These are phyloP conservation scores for Spisula subtruncata DNA, from an alignment of 2,888 invertebrate species.

Conservation along the genomic window DNA sequence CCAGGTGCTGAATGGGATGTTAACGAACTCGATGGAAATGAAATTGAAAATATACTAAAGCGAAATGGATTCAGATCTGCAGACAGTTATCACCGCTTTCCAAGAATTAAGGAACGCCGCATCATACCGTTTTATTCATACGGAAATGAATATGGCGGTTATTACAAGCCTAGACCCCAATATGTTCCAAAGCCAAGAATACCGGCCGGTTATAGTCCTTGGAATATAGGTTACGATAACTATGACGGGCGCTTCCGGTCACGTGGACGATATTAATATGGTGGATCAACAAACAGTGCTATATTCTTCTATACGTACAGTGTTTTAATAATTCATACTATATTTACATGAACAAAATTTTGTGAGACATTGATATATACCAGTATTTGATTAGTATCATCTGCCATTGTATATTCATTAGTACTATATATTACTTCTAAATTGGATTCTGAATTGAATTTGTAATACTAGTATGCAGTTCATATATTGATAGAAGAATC, in stretches of 20 bases:
- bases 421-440: no score
- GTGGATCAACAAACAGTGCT: not conserved
- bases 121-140: conserved; percentile 67
- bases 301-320: not conserved
- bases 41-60: conserved; percentile 32
- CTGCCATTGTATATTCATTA: not conserved
- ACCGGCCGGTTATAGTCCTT: conserved; percentile 55
- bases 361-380: not conserved
- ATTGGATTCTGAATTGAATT: no score
- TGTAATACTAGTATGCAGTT: no score
- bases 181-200: conserved; percentile 13
- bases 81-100: conserved; percentile 49
- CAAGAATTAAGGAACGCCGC: conserved; percentile 53
- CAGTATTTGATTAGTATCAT: not conserved
- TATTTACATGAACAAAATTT: not conserved
- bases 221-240: conserved; percentile 43
- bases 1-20: not conserved
- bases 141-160: conserved; percentile 44
- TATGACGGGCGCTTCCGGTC: conserved; percentile 33
- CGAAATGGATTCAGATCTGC: conserved; percentile 31
- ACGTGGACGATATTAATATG: conserved; percentile 22
- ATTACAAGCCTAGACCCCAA: conserved; percentile 33
- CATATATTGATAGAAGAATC: no score
- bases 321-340: not conserved
- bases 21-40: not conserved